phyloP scores from a whole-genome alignment of 2,888 invertebrate genomes.

The Halocaridina rubra region DNA sequence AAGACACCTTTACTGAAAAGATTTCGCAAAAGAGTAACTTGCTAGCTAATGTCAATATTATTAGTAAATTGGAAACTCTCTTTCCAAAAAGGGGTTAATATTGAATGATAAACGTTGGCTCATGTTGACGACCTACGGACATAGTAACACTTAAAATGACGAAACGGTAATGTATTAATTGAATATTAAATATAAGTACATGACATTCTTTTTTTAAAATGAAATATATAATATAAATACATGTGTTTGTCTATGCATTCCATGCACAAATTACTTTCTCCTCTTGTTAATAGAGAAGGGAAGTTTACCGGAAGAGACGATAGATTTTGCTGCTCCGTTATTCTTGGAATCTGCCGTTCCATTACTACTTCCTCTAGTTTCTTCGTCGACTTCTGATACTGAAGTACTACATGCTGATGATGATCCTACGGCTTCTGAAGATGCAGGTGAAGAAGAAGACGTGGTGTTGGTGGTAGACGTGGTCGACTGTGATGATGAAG shows the following conservation, averaged over 20 bases:
- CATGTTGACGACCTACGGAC: too few relatives aligned
- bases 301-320: slow-evolving; percentile 7
- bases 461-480: slow-evolving; percentile 2
- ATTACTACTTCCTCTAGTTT: background rate
- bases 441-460: slow-evolving; percentile 5
- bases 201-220: too few relatives aligned
- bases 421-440: background rate
- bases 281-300: slow-evolving; percentile 18
- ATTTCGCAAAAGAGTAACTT: background rate
- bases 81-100: background rate
- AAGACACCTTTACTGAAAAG: background rate
- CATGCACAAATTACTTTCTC: slow-evolving; percentile 9
- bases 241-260: background rate
- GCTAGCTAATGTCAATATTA: background rate
- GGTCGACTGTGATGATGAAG: background rate
- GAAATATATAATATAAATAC: too few relatives aligned
- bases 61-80: too few relatives aligned
- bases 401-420: background rate
- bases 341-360: slow-evolving; percentile 5
- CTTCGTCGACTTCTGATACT: background rate
- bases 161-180: too few relatives aligned
- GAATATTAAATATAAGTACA: too few relatives aligned
- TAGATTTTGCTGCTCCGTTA: slow-evolving; percentile 16
- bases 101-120: background rate
- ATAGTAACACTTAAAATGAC: too few relatives aligned